Conservation (phyloP, 2,888 invertebrate genomes). For the Balanococcus diminutus region DNA sequence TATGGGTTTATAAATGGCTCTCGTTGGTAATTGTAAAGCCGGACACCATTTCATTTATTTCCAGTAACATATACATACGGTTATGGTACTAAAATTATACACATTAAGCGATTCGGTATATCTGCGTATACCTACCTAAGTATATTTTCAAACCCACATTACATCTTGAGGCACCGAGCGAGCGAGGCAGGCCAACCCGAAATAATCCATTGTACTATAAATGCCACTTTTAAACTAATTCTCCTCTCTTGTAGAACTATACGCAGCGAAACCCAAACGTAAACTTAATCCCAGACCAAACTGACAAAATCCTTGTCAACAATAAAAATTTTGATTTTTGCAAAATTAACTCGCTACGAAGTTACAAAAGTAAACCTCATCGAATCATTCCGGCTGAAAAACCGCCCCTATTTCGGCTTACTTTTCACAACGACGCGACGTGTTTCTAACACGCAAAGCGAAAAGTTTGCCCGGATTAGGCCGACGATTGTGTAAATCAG, state of each 20-base stretch:
- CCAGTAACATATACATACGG: background rate
- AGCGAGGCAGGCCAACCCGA: background rate
- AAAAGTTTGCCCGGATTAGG: background rate
- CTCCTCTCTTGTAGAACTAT: background rate
- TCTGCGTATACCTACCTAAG: background rate
- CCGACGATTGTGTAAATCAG: background rate
- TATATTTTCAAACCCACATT: background rate
- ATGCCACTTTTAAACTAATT: background rate
- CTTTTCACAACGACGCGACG: background rate
- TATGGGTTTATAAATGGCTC: background rate
- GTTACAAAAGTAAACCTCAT: background rate
- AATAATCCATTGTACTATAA: background rate
- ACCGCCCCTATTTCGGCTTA: background rate
- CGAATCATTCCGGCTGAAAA: slow-evolving; percentile 7
- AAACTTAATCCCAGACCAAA: background rate
- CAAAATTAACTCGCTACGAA: background rate
- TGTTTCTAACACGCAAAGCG: background rate
- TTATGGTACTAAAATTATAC: background rate
- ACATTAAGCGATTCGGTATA: background rate
- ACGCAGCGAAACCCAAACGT: background rate
- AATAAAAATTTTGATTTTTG: background rate
- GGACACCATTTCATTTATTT: background rate
- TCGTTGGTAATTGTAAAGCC: background rate
- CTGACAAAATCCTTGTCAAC: background rate
- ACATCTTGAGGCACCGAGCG: background rate